phyloP scores from a whole-genome alignment of 2,888 invertebrate genomes.

The Eupithecia vulgata region DNA sequence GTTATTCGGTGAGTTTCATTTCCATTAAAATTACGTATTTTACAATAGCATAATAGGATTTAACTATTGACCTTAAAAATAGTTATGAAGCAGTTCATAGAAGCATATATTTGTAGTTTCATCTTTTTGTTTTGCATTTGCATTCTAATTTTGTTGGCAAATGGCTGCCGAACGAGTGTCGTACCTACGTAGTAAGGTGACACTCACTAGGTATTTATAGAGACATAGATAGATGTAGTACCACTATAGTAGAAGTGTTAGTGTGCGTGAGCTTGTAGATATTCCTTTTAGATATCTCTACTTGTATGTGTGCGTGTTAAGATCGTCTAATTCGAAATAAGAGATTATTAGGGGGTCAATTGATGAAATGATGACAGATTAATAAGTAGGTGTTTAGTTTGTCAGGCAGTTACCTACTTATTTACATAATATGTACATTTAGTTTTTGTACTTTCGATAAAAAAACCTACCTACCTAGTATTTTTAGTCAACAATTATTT shows the following conservation, averaged over 20 bases:
- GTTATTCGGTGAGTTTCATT: constrained; percentile 77
- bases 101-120: constrained; percentile 33
- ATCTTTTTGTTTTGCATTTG: constrained; percentile 73
- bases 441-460: background rate
- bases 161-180: constrained; percentile 78
- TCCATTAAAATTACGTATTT: constrained; percentile 50
- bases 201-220: constrained; percentile 59
- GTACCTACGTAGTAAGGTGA: constrained; percentile 65
- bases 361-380: background rate
- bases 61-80: background rate
- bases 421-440: background rate
- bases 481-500: too few relatives aligned
- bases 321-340: background rate
- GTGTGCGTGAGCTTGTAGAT: background rate
- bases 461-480: too few relatives aligned
- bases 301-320: constrained; percentile 19
- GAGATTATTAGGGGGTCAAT: too few relatives aligned
- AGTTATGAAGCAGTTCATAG: background rate
- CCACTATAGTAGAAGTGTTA: background rate
- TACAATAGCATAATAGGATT: background rate
- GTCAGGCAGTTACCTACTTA: background rate
- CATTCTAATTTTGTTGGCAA: constrained; percentile 82
- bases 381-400: background rate
- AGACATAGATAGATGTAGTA: constrained; percentile 42
- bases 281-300: background rate